Evolutionary conservation across 2,888 invertebrate species (phyloP), one percentile per base, ranked within the genome.

Genomic region (Tinea semifulvella): DNA sequence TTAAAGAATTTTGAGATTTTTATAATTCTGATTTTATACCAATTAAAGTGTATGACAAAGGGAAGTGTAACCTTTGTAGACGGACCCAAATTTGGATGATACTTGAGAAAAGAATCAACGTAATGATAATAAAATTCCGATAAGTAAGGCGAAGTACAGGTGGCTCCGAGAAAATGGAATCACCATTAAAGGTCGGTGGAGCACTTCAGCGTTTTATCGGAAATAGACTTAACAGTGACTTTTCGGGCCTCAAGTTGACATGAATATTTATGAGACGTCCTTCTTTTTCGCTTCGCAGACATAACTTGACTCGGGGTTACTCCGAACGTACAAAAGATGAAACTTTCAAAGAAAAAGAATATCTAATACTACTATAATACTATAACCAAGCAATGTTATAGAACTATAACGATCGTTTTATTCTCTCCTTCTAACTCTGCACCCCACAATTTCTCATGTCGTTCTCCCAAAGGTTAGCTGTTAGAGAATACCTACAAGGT

Each of bases 191-290:
- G 60, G 60, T 60, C 57, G 58, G 48, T 53, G 52, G 55, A 57
- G 56, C 57, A 57, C 63, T 59, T 57, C 57, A 56, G 50, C 60
- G 59, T 65, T 67, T 71, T 75, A 75, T 74, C 67, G 73, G 67
- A 68, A 75, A 76, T 65, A 63, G 69, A 68, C 77, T 77, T 76
- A 74, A 65, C 62, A 61, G 63, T 69, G 73, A 70, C 72, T 75
- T 74, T 71, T 65, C 58, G 63, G 63, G 67, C 61, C 65, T 64
- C 61, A 66, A 71, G 66, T 66, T 68, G 63, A 64, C 65, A 71
- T 77, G 79, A 75, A 79, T 77, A 79, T 77, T 79, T 72, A 79
- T 79, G 71, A 77, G 62, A 49, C 55, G 52, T 55, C 61, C 61
- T 62, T 68, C 65, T 69, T 72, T 65, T 55, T 53, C 57, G 56